phyloP scores from a whole-genome alignment of 2,113 vertebrate genomes.

The Zingel zingel region DNA sequence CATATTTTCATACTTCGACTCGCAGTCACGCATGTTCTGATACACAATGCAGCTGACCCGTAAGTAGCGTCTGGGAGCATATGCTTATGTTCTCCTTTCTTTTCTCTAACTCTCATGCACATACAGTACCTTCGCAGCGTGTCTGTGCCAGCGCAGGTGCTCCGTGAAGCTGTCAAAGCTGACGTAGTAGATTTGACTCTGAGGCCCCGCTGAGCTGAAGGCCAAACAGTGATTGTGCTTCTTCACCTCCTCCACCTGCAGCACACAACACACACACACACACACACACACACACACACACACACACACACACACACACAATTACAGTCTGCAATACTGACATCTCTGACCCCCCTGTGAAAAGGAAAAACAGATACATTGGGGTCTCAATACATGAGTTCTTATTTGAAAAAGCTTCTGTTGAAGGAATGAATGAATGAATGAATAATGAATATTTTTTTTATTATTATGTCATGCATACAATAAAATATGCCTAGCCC shows the following conservation, averaged over 20 bases:
- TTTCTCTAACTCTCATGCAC: slow-evolving; percentile 1
- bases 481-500: no score
- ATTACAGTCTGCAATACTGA: slow-evolving; percentile 29
- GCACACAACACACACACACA: slow-evolving; percentile 35
- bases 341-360: slow-evolving; percentile 26
- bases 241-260: slow-evolving; percentile 97
- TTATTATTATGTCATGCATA: no score
- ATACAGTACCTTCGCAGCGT: slow-evolving; percentile 93
- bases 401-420: background rate
- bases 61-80: slow-evolving; percentile 36
- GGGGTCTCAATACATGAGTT: slow-evolving; percentile 6
- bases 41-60: slow-evolving; percentile 55
- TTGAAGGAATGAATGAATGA: background rate
- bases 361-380: slow-evolving; percentile 20
- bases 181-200: slow-evolving; percentile 97
- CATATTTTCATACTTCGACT: slow-evolving; percentile 26
- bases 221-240: slow-evolving; percentile 97
- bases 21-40: slow-evolving; percentile 47
- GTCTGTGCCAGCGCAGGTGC: slow-evolving; percentile 96
- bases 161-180: slow-evolving; percentile 98
- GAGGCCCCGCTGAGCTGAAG: slow-evolving; percentile 97
- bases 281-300: background rate
- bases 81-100: slow-evolving; percentile 35
- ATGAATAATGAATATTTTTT: no score
- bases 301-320: slow-evolving; percentile 31